These are phyloP conservation scores for Choristoneura fumiferana DNA, from an alignment of 1,140 invertebrate genomes.

Conservation along the genomic window DNA sequence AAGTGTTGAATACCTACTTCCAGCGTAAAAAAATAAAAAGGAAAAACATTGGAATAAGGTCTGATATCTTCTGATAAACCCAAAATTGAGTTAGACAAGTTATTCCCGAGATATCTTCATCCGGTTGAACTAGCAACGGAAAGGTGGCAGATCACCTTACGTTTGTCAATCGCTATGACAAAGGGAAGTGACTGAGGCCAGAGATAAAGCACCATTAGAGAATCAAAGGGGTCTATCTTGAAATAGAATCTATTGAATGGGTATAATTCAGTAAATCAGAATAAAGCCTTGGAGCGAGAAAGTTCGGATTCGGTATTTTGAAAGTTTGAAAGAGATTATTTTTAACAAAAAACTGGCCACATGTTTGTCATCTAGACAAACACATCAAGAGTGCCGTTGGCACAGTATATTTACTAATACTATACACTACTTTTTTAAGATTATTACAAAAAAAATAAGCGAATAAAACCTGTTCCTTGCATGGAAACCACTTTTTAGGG, in stretches of 20 bases:
- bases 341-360: too few relatives aligned
- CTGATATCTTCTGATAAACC: too few relatives aligned
- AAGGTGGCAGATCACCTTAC: background rate
- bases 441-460: too few relatives aligned
- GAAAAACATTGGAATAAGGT: too few relatives aligned
- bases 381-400: background rate
- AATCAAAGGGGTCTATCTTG: constrained; percentile 11
- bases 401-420: too few relatives aligned
- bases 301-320: background rate
- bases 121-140: background rate
- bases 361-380: background rate
- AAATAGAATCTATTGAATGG: constrained; percentile 15
- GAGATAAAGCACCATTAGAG: constrained; percentile 4
- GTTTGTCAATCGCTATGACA: constrained; percentile 15
- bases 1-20: too few relatives aligned
- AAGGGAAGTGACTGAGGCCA: background rate
- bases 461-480: too few relatives aligned
- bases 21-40: too few relatives aligned
- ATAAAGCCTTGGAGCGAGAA: too few relatives aligned
- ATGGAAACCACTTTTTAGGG: too few relatives aligned
- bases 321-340: background rate
- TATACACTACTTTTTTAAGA: too few relatives aligned
- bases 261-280: constrained; percentile 16
- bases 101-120: background rate
- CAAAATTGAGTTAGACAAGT: background rate